Evolutionary conservation across 2,113 vertebrate genomes (phyloP).

Genomic region (Strigops habroptila): DNA sequence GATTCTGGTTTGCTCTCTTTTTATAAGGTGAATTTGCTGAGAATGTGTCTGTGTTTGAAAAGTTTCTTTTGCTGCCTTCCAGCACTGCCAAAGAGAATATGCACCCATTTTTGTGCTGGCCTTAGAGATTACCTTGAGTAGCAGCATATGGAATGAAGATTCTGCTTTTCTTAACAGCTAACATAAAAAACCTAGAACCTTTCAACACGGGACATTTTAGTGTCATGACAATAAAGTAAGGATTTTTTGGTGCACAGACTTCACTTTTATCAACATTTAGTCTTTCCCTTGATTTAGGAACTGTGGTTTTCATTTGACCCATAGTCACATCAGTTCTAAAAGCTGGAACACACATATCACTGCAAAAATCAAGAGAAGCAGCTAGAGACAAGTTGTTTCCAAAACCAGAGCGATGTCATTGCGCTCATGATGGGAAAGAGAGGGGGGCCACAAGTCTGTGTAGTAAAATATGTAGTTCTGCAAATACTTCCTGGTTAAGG

Average conservation of each 20-base stretch:
- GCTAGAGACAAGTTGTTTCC: neutral
- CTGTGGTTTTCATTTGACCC: neutral
- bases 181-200: neutral
- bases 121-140: neutral
- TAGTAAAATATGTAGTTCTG: neutral
- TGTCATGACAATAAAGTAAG: neutral
- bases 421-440: rapidly evolving
- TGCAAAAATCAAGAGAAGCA: neutral
- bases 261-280: neutral
- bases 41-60: neutral
- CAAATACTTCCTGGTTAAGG: neutral
- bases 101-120: neutral
- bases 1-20: neutral
- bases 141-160: neutral
- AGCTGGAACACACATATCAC: neutral
- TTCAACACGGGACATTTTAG: neutral
- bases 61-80: neutral
- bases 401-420: neutral
- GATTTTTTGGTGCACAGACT: neutral
- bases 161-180: neutral
- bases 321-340: neutral
- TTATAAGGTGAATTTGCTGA: constrained; percentile 23
- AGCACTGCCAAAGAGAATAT: neutral
- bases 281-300: neutral
- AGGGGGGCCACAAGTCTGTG: no score